Conservation (phyloP, 2,113 vertebrate genomes). For the Spea multiplicata region DNA sequence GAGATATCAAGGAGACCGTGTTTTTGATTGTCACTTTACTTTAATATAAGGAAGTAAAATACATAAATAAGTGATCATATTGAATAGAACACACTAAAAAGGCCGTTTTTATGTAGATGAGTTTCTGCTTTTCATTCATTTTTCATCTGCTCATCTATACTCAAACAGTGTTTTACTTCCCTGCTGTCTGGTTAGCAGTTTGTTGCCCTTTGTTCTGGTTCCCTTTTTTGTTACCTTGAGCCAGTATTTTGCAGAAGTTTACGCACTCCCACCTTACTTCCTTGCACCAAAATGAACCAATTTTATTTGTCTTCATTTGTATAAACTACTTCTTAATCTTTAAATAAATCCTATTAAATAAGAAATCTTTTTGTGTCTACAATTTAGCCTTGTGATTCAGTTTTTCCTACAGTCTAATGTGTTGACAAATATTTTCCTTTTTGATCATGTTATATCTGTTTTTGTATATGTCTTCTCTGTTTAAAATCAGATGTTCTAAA, state of each 20-base stretch:
- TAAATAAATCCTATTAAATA: no score
- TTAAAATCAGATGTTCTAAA: slow-evolving; percentile 1
- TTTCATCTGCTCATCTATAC: slow-evolving; percentile 55
- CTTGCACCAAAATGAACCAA: background rate
- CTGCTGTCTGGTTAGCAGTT: background rate
- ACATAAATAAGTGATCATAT: background rate
- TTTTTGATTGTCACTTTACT: slow-evolving; percentile 56
- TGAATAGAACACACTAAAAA: slow-evolving; percentile 3
- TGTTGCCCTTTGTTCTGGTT: background rate
- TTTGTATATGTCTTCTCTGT: background rate
- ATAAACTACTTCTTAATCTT: no score
- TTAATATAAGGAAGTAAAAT: slow-evolving; percentile 17
- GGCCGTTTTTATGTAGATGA: slow-evolving; percentile 51
- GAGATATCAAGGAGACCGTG: slow-evolving; percentile 64
- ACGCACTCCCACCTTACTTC: background rate
- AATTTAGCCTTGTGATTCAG: no score
- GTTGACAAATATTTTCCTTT: background rate
- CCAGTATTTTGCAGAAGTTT: slow-evolving; percentile 26
- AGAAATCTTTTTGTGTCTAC: no score
- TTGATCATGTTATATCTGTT: background rate
- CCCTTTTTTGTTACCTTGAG: background rate
- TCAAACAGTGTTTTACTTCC: slow-evolving; percentile 25
- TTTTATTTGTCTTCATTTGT: no score
- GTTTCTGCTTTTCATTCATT: slow-evolving; percentile 61
- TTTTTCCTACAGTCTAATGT: background rate